Percentiles rank a stretch among this genome's conserved stretches.
These are phyloP conservation scores for Coreius guichenoti DNA, from an alignment of 2,797 vertebrate species.

Conservation along the genomic window DNA sequence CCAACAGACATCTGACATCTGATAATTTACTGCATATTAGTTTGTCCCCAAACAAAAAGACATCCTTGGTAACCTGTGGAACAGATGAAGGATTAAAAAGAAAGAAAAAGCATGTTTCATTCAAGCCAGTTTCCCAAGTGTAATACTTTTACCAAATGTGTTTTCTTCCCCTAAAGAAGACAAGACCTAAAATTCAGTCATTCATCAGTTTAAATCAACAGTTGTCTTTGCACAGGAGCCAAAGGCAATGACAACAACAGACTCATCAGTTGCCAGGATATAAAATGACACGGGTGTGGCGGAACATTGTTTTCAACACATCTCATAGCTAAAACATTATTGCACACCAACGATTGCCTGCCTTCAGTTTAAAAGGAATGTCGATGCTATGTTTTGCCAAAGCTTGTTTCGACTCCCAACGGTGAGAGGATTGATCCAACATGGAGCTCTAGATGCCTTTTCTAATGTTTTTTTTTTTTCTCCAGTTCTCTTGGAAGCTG, in stretches of 20 bases:
- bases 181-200: neutral
- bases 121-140: neutral
- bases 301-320: constrained; percentile 39
- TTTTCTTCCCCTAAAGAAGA: neutral
- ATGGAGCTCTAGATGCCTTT: constrained; percentile 48
- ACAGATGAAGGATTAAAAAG: neutral
- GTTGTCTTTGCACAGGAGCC: constrained; percentile 7
- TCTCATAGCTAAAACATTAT: constrained; percentile 40
- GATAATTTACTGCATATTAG: neutral
- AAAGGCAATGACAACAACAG: constrained; percentile 23
- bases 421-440: constrained; percentile 44
- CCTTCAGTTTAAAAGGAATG: constrained; percentile 47
- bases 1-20: neutral
- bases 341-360: constrained; percentile 33
- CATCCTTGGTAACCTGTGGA: neutral
- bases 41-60: neutral
- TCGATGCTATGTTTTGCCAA: constrained; percentile 45
- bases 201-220: constrained; percentile 3
- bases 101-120: neutral
- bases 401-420: constrained; percentile 54
- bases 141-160: neutral
- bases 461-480: constrained; percentile 43
- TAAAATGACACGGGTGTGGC: neutral
- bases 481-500: constrained; percentile 45
- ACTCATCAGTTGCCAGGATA: constrained; percentile 13